A percentile compares a stretch with the other conserved stretches of the same genome.
Conservation (phyloP, 1,140 invertebrate species). For the Gerris buenoi region DNA sequence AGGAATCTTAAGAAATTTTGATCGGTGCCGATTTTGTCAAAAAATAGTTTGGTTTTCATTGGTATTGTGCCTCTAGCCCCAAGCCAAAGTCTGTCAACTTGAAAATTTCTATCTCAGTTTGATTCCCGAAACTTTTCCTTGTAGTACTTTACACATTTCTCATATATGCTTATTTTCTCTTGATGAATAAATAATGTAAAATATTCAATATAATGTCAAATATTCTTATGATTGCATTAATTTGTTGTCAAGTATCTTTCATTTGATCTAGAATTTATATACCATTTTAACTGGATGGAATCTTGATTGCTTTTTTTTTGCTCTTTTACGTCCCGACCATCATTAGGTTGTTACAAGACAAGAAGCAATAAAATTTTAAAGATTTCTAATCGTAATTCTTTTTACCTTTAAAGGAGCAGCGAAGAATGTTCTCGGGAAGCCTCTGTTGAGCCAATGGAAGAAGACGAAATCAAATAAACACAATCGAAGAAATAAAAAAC, state of each 20-base stretch:
- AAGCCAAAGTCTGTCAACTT: no score
- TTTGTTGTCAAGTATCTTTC: not conserved
- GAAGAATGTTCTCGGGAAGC: slow-evolving; percentile 50
- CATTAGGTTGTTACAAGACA: not conserved
- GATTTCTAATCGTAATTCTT: not conserved
- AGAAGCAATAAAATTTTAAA: not conserved
- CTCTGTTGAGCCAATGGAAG: slow-evolving; percentile 68
- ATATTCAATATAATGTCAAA: no score
- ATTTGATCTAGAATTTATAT: not conserved
- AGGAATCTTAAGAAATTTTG: no score
- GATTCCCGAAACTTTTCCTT: no score
- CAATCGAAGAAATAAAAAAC: no score
- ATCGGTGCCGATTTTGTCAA: no score
- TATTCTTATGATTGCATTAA: not conserved
- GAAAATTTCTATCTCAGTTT: no score
- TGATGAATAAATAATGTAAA: no score
- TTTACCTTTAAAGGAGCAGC: slow-evolving; percentile 24
- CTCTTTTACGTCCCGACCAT: not conserved
- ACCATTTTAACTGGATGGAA: not conserved
- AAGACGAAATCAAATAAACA: slow-evolving; percentile 46
- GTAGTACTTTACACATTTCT: no score
- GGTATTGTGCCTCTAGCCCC: no score
- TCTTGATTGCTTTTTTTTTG: not conserved
- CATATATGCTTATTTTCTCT: no score
- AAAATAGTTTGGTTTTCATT: no score